A percentile compares a stretch with the other conserved stretches of the same genome.
Conservation (phyloP, 1,140 invertebrate species). For the Drosophila athabasca region DNA sequence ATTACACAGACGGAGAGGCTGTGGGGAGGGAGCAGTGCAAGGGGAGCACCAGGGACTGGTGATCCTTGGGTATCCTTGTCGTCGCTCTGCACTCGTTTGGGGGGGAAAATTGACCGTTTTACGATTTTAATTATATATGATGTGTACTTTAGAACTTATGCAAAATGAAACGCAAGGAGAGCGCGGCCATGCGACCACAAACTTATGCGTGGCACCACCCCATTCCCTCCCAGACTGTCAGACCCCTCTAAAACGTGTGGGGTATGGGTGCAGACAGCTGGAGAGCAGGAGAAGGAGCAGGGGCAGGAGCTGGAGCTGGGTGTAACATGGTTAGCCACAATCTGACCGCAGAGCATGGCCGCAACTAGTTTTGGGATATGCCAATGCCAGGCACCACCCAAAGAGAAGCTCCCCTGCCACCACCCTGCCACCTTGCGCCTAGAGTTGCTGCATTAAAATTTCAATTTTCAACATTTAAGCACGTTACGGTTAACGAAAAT, state of each 20-base stretch:
- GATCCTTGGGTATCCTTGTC: constrained; percentile 15
- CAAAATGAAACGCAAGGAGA: constrained; percentile 74
- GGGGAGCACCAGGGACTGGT: constrained; percentile 1
- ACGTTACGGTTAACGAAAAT: constrained; percentile 70
- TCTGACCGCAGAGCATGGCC: constrained; percentile 71
- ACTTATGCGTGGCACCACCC: constrained; percentile 60
- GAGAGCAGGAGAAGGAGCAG: constrained; percentile 30
- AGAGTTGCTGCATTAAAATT: constrained; percentile 64
- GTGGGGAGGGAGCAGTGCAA: background rate
- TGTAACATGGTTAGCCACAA: constrained; percentile 62
- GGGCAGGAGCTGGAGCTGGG: constrained; percentile 26
- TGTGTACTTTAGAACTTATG: constrained; percentile 83
- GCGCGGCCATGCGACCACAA: constrained; percentile 65
- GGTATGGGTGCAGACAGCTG: background rate
- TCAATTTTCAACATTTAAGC: constrained; percentile 74
- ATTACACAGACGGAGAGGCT: constrained; percentile 53
- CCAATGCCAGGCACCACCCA: constrained; percentile 26
- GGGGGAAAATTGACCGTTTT: constrained; percentile 79
- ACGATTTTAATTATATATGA: constrained; percentile 83
- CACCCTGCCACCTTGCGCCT: background rate
- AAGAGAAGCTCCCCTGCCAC: constrained; percentile 7
- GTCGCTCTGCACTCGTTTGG: constrained; percentile 16
- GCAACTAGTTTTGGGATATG: constrained; percentile 76
- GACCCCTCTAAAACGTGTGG: no score
- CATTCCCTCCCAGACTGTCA: background rate